Evolutionary conservation across 1,140 invertebrate species (phyloP), one percentile per base, ranked within the genome.

Genomic region (Spodoptera frugiperda): DNA sequence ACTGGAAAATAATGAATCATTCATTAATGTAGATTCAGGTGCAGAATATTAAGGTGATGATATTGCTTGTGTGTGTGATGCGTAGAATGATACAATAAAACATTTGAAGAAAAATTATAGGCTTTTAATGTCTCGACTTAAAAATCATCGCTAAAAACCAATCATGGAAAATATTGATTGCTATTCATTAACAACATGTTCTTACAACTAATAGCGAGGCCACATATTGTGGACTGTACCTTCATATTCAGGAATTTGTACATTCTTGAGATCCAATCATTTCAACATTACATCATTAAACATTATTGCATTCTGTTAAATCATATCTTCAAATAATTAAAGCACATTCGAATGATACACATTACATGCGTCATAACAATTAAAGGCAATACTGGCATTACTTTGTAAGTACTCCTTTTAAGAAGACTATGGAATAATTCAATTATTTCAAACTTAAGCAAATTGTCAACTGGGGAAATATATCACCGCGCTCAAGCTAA

Each of bases 81-180:
- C 10, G 51, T 51, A 9, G 25, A 1, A 30, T 10, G 48, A 25
- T 21, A 49, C 11, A 44, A 39, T 39, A 67, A 67, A 76, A 67
- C 14, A 46, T 3, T 55, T 15, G 19, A 53, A 57, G 30, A 74
- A 78, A 78, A 57, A 86, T 84, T 78, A 83, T 74, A 84, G 53
- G 81, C 63, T 83, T 85, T 88, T 88, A 87, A 73, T 73, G 71
- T 82, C 73, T 83, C 46, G 57, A 78, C 74, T 79, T 67, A 76
- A 89, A 88, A 88, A 84, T 80, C 83, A 90, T 85, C 81, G 80
- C 82, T 87, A 84, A 87, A 89, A 87, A 87, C 81, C 79, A 84
- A 85, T 84, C 11, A 78, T 81, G 81, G 80, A 87, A 88, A 87
- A 87, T 84, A 89, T 81, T 87, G 80, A 87, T 85, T 77, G 82